Conservation (phyloP, 2,113 vertebrate species). For the Lagenorhynchus albirostris region DNA sequence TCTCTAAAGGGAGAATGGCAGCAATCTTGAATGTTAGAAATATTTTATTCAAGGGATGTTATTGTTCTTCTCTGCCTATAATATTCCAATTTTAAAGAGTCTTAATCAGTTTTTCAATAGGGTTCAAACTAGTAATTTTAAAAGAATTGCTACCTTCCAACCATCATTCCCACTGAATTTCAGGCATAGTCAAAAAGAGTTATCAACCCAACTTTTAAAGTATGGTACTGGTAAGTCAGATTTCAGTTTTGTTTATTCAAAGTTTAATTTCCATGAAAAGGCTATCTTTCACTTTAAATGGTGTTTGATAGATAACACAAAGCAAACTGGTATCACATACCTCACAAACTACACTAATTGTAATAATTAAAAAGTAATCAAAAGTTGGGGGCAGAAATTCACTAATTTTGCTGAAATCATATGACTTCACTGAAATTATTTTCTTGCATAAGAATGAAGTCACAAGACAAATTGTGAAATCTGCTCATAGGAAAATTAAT, state of each 20-base stretch:
- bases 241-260: conserved; percentile 5
- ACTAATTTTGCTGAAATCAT: conserved; percentile 31
- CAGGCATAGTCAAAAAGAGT: background rate
- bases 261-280: conserved; percentile 22
- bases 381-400: background rate
- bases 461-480: conserved; percentile 42
- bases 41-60: background rate
- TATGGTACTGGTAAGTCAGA: background rate
- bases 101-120: background rate
- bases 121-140: background rate
- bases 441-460: conserved; percentile 21
- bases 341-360: background rate
- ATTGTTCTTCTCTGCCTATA: background rate
- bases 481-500: conserved; percentile 29
- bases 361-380: background rate
- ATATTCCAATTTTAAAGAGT: background rate
- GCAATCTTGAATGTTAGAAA: background rate
- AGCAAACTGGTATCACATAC: background rate
- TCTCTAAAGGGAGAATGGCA: background rate
- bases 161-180: background rate
- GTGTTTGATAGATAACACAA: background rate
- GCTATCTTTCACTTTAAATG: background rate
- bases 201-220: conserved; percentile 8
- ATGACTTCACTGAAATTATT: conserved; percentile 26
- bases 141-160: background rate